Evolutionary conservation across 2,797 vertebrate genomes (phyloP).

Genomic region (Cirrhinus mrigala): DNA sequence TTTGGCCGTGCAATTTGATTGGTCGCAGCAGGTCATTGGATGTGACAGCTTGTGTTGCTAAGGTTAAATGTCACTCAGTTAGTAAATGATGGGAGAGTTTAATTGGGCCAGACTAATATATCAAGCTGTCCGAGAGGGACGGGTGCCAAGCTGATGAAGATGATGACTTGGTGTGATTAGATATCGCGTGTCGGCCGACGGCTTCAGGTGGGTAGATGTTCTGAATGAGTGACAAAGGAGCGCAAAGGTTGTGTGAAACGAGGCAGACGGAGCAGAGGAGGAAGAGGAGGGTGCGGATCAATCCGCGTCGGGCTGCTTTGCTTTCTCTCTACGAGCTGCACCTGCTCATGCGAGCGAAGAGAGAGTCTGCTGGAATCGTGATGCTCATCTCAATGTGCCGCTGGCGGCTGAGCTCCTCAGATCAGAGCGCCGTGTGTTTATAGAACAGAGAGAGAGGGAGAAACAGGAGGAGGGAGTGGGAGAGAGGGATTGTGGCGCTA

Average conservation of each 20-base stretch:
- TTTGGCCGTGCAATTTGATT: slow-evolving; percentile 28
- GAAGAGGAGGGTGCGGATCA: slow-evolving; percentile 51
- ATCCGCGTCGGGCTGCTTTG: slow-evolving; percentile 58
- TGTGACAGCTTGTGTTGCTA: slow-evolving; percentile 46
- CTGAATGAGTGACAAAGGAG: slow-evolving; percentile 42
- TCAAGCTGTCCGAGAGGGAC: slow-evolving; percentile 44
- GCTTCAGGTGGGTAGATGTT: slow-evolving; percentile 30
- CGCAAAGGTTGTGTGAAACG: slow-evolving; percentile 46
- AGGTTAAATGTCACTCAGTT: slow-evolving; percentile 52
- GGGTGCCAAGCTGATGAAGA: slow-evolving; percentile 5
- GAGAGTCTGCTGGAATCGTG: slow-evolving; percentile 60
- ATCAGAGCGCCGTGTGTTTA: slow-evolving; percentile 56
- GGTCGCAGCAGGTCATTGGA: neutral
- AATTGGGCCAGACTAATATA: slow-evolving; percentile 45
- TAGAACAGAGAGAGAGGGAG: slow-evolving; percentile 24
- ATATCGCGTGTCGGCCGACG: neutral
- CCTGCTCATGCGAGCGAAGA: slow-evolving; percentile 75
- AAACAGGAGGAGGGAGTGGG: slow-evolving; percentile 36
- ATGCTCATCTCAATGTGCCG: slow-evolving; percentile 66
- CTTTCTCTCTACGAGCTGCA: slow-evolving; percentile 64
- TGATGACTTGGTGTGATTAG: slow-evolving; percentile 14
- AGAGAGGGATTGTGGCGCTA: slow-evolving; percentile 42
- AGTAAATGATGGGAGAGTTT: slow-evolving; percentile 38
- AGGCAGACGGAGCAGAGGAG: slow-evolving; percentile 43
- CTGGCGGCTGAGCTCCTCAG: slow-evolving; percentile 48